Evolutionary conservation across 2,113 vertebrate genomes (phyloP), one percentile per base, ranked within the genome.

Genomic region (Oncorhynchus nerka): DNA sequence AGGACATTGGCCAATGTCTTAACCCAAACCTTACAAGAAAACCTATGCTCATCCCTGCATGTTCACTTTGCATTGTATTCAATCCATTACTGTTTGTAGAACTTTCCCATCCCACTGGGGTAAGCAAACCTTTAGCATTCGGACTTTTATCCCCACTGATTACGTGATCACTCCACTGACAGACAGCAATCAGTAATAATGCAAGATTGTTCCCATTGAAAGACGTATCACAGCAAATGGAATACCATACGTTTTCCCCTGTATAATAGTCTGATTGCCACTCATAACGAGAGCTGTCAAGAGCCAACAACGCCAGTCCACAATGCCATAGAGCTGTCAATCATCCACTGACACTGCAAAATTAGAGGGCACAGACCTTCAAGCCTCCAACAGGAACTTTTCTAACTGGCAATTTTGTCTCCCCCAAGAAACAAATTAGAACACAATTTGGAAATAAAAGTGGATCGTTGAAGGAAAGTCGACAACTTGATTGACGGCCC

Each of bases 221-320:
- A 83, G 75, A 67, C 73, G 79, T 73, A 77, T 87, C 62, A 74
- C 51, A 67, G 80, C 39, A 77, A 84, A 86, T 83, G 69, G 70
- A 66, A 39, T 66, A 73, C 65, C 72, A 79, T 77, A 84, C 76
- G 84, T 85, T 82, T 45, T 83, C 77, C 59, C 76, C 73, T 83
- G 75, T 79, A 74, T 79, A 87, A 87, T 71, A 76, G 83, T 77
- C 32, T 86, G 85, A 89, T 84, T 90, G 83, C 79, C 76, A 78
- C 82, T 85, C 83, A 88, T 86, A 79, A 78, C 74, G 77, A 88
- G 77, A 83, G 72, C 84, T 86, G 87, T 85, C 83, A 79, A 67
- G 77, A 75, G 64, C 74, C 82, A 73, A 81, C 82, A 64, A 70
- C 75, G 82, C 87, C 81, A 83, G 83, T 86, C 79, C 70, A 73